These are phyloP conservation scores for Petroica traversi DNA, from an alignment of 2,113 vertebrate genomes.

Conservation along the genomic window DNA sequence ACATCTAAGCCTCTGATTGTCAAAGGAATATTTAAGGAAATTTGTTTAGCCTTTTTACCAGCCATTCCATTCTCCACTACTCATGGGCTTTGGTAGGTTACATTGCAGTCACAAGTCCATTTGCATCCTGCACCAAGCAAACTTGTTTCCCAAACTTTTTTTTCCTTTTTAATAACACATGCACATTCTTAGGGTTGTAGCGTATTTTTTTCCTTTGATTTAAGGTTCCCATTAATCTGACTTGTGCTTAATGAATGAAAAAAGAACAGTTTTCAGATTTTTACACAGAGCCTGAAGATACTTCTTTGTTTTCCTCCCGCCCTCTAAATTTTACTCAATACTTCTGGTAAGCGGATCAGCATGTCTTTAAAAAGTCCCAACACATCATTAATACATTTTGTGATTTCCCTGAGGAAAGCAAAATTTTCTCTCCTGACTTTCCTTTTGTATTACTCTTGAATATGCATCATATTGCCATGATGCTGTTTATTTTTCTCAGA, in stretches of 20 bases:
- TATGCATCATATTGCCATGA: not conserved
- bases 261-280: not conserved
- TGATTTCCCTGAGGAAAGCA: not conserved
- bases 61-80: not conserved
- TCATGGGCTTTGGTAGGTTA: not conserved
- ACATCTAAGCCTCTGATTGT: not conserved
- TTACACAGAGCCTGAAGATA: not conserved
- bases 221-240: not conserved
- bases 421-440: not conserved
- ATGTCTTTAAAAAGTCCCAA: not conserved
- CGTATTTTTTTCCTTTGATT: not conserved
- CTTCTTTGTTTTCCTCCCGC: fast-evolving
- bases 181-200: not conserved
- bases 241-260: not conserved
- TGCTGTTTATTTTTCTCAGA: not conserved
- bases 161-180: not conserved
- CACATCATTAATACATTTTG: not conserved
- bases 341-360: not conserved
- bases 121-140: not conserved
- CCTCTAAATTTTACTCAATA: not conserved
- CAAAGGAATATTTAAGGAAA: not conserved
- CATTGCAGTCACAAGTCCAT: not conserved
- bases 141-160: not conserved
- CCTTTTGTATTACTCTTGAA: not conserved
- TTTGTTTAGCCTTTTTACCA: not conserved